phyloP scores from a whole-genome alignment of 2,113 vertebrate genomes.

The Lipophrys pholis region DNA sequence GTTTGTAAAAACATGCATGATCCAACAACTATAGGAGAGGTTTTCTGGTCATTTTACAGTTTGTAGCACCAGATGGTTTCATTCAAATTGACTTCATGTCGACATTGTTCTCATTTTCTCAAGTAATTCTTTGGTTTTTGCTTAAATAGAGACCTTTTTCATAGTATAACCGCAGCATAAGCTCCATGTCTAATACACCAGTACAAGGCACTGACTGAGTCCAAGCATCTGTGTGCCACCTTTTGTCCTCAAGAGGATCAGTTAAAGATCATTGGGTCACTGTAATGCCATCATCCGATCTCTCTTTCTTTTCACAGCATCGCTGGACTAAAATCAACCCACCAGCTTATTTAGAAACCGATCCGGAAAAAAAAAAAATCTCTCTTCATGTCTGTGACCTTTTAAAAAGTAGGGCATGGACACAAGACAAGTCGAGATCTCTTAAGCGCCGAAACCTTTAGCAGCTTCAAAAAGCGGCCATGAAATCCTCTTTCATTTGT shows the following conservation, averaged over 20 bases:
- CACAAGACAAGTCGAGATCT: conserved; percentile 11
- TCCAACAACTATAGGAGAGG: too few relatives aligned
- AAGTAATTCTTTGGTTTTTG: too few relatives aligned
- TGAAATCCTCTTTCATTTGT: conserved; percentile 23
- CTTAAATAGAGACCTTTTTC: too few relatives aligned
- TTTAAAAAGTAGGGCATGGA: conserved; percentile 30
- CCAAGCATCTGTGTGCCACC: neutral
- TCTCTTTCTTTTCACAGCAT: conserved; percentile 2
- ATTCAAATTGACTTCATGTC: too few relatives aligned
- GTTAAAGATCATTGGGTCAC: conserved; percentile 7
- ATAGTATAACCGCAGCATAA: too few relatives aligned
- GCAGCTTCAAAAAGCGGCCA: conserved; percentile 30
- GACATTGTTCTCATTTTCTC: too few relatives aligned
- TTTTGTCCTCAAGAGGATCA: conserved; percentile 2
- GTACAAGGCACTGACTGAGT: neutral
- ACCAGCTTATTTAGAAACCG: conserved; percentile 1
- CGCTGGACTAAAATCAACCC: neutral
- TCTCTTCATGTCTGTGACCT: conserved; percentile 28
- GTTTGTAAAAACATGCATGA: too few relatives aligned
- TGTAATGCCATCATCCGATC: conserved; percentile 9
- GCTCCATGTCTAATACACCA: too few relatives aligned
- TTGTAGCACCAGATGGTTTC: too few relatives aligned
- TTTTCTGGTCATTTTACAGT: too few relatives aligned
- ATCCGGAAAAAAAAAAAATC: neutral
- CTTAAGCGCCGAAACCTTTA: conserved; percentile 24